Percentiles rank a stretch among this genome's conserved stretches.
These are phyloP conservation scores for Bombyx mori DNA, from an alignment of 1,140 invertebrate species.

Conservation along the genomic window DNA sequence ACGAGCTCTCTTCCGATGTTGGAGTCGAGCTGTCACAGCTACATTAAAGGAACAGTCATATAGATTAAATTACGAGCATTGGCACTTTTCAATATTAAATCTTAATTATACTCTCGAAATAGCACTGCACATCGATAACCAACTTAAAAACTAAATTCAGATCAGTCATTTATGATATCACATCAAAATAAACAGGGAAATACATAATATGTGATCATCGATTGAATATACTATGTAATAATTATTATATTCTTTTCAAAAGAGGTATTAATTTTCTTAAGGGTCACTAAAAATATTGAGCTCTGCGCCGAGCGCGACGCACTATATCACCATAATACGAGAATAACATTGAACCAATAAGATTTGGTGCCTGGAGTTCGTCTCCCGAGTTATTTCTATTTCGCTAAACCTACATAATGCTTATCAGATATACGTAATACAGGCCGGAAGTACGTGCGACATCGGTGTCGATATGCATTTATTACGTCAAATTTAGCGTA, in stretches of 20 bases:
- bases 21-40: slow-evolving; percentile 29
- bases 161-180: slow-evolving; percentile 74
- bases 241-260: slow-evolving; percentile 67
- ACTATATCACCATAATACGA: slow-evolving; percentile 70
- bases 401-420: slow-evolving; percentile 73
- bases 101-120: slow-evolving; percentile 71
- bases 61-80: slow-evolving; percentile 73
- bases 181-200: slow-evolving; percentile 73
- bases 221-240: slow-evolving; percentile 65
- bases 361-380: slow-evolving; percentile 65
- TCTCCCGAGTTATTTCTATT: slow-evolving; percentile 67
- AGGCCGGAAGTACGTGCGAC: slow-evolving; percentile 23
- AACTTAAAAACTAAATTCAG: slow-evolving; percentile 74
- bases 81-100: slow-evolving; percentile 72
- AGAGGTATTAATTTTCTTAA: slow-evolving; percentile 73
- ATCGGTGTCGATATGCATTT: too few species aligned
- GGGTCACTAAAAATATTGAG: slow-evolving; percentile 72
- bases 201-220: slow-evolving; percentile 66
- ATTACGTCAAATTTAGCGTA: too few species aligned
- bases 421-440: slow-evolving; percentile 69
- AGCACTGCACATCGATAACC: slow-evolving; percentile 71
- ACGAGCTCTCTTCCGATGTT: slow-evolving; percentile 7
- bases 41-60: slow-evolving; percentile 67
- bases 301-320: slow-evolving; percentile 62
- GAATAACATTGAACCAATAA: slow-evolving; percentile 69